These are phyloP conservation scores for Ips typographus DNA, from an alignment of 1,140 invertebrate genomes.

Conservation along the genomic window DNA sequence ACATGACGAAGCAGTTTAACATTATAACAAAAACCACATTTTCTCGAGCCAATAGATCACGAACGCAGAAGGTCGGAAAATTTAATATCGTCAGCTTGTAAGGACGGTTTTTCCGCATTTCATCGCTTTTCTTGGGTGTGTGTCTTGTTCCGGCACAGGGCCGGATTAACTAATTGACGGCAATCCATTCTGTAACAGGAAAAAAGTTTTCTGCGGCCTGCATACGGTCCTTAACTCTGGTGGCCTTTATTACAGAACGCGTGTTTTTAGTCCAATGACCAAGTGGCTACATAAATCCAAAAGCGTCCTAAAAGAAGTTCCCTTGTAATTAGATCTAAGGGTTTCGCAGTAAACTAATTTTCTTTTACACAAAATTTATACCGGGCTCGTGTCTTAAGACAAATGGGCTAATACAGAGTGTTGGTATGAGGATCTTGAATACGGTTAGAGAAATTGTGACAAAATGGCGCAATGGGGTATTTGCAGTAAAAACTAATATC, in stretches of 20 bases:
- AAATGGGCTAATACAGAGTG: slow-evolving; percentile 21
- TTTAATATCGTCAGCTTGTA: slow-evolving; percentile 52
- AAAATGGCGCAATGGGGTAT: too few relatives aligned
- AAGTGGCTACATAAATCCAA: slow-evolving; percentile 33
- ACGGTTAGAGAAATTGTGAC: too few relatives aligned
- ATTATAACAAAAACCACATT: slow-evolving; percentile 46
- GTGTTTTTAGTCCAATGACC: slow-evolving; percentile 42
- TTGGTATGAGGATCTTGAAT: too few relatives aligned
- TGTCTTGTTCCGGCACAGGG: too few relatives aligned
- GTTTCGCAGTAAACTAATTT: slow-evolving; percentile 37
- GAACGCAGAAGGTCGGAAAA: slow-evolving; percentile 50
- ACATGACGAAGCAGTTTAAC: slow-evolving; percentile 19
- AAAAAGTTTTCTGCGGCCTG: too few relatives aligned
- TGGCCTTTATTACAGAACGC: slow-evolving; percentile 46
- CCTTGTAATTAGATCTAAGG: slow-evolving; percentile 41
- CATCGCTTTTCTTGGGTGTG: slow-evolving; percentile 41
- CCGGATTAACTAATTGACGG: too few relatives aligned
- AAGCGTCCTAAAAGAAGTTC: slow-evolving; percentile 33
- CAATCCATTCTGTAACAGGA: too few relatives aligned
- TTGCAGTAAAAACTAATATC: too few relatives aligned
- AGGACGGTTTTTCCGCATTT: slow-evolving; percentile 45
- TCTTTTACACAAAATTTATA: slow-evolving; percentile 32
- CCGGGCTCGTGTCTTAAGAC: slow-evolving; percentile 9
- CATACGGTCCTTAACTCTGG: slow-evolving; percentile 26
- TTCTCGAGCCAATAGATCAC: slow-evolving; percentile 47